A percentile compares a stretch with the other conserved stretches of the same genome.
phyloP scores from a whole-genome alignment of 2,888 invertebrate species.

The Cephus sareptanus region DNA sequence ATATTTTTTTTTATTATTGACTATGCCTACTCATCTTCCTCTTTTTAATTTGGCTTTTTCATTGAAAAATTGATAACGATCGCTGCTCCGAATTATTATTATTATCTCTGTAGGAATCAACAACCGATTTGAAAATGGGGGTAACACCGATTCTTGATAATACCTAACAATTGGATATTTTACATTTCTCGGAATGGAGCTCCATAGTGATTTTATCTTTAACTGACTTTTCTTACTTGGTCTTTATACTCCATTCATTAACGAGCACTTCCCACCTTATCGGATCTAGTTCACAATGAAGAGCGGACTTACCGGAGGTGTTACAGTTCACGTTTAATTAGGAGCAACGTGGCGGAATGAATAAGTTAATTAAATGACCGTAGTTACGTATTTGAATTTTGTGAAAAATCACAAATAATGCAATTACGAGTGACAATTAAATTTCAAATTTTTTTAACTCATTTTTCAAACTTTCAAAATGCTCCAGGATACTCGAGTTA shows the following conservation, averaged over 20 bases:
- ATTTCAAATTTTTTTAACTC: neutral
- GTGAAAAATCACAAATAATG: neutral
- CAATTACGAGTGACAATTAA: neutral
- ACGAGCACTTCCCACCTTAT: constrained; percentile 47
- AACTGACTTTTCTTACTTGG: neutral
- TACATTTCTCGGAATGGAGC: neutral
- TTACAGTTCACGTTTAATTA: constrained; percentile 64
- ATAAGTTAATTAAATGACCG: constrained; percentile 60
- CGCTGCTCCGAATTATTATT: neutral
- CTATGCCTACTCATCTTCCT: neutral
- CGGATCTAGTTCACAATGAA: constrained; percentile 49
- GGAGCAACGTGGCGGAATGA: constrained; percentile 55
- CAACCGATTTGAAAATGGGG: neutral
- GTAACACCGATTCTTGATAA: neutral
- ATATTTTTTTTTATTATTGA: neutral
- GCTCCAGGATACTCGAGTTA: neutral
- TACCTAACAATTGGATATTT: neutral
- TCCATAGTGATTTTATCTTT: neutral
- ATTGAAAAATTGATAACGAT: neutral
- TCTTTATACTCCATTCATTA: constrained; percentile 40
- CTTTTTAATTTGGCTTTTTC: neutral
- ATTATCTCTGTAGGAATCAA: neutral
- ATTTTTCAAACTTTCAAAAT: neutral
- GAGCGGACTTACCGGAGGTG: constrained; percentile 52
- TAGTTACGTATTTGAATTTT: neutral